These are phyloP conservation scores for Plutella xylostella DNA, from an alignment of 2,888 invertebrate species.

Conservation along the genomic window DNA sequence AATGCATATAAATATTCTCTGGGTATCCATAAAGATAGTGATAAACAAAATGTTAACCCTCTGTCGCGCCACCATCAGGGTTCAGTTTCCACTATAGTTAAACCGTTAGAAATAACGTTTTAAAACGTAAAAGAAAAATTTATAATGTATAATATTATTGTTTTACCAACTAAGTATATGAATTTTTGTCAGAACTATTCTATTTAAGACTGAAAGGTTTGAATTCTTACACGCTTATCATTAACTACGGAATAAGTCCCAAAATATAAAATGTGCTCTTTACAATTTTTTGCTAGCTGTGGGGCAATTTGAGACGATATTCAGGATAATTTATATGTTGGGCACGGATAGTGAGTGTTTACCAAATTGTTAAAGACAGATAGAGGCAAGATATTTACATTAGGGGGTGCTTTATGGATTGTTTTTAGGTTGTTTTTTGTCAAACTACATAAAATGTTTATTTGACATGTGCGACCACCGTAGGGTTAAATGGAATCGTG, in stretches of 20 bases:
- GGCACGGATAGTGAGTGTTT: slow-evolving; percentile 64
- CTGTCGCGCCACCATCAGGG: slow-evolving; percentile 37
- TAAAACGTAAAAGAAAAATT: not conserved
- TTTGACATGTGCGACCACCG: no score
- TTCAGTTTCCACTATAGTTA: not conserved
- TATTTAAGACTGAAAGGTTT: no score
- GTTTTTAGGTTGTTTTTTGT: no score
- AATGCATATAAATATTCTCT: slow-evolving; percentile 60
- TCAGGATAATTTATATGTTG: slow-evolving; percentile 63
- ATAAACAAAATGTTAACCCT: slow-evolving; percentile 65
- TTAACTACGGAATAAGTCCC: not conserved
- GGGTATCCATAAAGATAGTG: slow-evolving; percentile 63
- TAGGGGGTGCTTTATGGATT: slow-evolving; percentile 48
- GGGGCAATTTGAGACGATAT: slow-evolving; percentile 65
- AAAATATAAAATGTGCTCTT: not conserved
- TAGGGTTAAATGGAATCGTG: no score
- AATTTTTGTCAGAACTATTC: no score
- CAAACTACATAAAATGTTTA: no score
- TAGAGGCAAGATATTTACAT: slow-evolving; percentile 64
- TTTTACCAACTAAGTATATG: not conserved
- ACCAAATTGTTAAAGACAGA: slow-evolving; percentile 68
- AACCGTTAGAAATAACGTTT: not conserved
- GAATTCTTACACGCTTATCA: not conserved
- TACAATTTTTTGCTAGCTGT: slow-evolving; percentile 55
- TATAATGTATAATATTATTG: no score